Base-by-base conservation (phyloP, 1,140 invertebrate genomes). In the Trichonephila clavata region DNA sequence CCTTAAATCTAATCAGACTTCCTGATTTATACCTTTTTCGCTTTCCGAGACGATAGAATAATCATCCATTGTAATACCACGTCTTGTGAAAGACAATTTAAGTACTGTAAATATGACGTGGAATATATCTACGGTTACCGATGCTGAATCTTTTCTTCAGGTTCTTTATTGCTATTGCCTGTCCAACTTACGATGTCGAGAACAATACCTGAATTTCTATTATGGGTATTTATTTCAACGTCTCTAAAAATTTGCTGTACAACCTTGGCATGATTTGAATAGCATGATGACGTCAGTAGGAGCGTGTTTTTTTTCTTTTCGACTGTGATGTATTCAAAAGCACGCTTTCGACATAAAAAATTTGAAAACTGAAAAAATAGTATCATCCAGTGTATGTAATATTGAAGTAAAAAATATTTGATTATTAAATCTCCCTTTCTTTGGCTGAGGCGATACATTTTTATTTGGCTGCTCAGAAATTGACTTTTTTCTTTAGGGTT, bases 201-300 rank as follows among this genome's bases (percentile, higher is more conserved):
- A 88, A 88, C 86, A 88, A 88, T 88, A 71, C 61, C 43, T 10
- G 60, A 68, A 88, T 88, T 88, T 68, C 61, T 63, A 88, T 88
- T 88, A 88, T 61, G 43, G 60, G 60, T 71, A 71, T 71, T 88
- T 88, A 60, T 88, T 68, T 88, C 63, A 24, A 39, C 84, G 59
- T 86, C 27, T 86, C 57, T 8, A 24, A 77, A 77, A 61, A 60
- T 86, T 61, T 24, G 7, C 57, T 32, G 32, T 39, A 60, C 60
- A 63, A 60, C 84, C 84, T 86, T 86, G 84, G 84, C 84, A 39
- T 86, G 57, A 86, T 86, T 86, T 86, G 84, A 59, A 57, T 83
- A 83, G 50, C 50, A 21, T 83, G 21, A 83, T 83, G 81, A 83
- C 81, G 81, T 83, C 81, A 83, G 50, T 14, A 83, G 57, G 43